These are phyloP conservation scores for Muricea muricata DNA, from an alignment of 92 coral and sea anemone species.

Conservation along the genomic window DNA sequence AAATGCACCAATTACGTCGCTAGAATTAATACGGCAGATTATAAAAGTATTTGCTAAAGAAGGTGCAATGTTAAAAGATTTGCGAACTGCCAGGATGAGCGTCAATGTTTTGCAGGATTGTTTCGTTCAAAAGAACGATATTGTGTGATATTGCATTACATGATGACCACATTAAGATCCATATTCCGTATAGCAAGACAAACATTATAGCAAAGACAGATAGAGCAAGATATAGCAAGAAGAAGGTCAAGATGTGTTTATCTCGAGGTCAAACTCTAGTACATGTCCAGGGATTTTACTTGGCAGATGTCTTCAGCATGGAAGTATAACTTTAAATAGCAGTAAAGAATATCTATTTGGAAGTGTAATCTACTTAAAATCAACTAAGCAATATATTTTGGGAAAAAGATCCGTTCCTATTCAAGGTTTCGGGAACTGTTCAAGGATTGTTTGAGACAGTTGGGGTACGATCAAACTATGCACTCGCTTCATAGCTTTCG, in stretches of 20 bases:
- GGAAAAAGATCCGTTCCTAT: not conserved
- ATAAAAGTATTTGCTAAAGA: not conserved
- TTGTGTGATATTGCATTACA: not conserved
- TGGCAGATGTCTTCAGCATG: not conserved
- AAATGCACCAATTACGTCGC: slow-evolving; percentile 42
- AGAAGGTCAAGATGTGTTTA: slow-evolving; percentile 41
- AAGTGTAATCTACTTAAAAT: slow-evolving; percentile 7
- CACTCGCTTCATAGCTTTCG: too few relatives aligned
- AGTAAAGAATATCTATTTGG: slow-evolving; percentile 15
- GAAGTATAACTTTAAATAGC: not conserved
- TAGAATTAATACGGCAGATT: not conserved
- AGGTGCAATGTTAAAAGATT: slow-evolving; percentile 35
- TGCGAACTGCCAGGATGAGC: slow-evolving; percentile 50
- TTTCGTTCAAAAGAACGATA: slow-evolving; percentile 45
- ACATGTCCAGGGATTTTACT: slow-evolving; percentile 37
- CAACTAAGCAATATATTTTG: not conserved
- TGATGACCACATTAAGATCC: slow-evolving; percentile 16
- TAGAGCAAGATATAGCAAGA: too few relatives aligned
- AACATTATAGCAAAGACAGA: too few relatives aligned
- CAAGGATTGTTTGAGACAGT: not conserved
- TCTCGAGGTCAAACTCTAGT: not conserved
- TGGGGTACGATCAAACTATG: too few relatives aligned
- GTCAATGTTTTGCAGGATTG: slow-evolving; percentile 38
- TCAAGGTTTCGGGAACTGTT: not conserved
- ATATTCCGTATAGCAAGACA: slow-evolving; percentile 7